Evolutionary conservation across 2,797 vertebrate genomes (phyloP).

Genomic region (Kryptopterus vitreolus): DNA sequence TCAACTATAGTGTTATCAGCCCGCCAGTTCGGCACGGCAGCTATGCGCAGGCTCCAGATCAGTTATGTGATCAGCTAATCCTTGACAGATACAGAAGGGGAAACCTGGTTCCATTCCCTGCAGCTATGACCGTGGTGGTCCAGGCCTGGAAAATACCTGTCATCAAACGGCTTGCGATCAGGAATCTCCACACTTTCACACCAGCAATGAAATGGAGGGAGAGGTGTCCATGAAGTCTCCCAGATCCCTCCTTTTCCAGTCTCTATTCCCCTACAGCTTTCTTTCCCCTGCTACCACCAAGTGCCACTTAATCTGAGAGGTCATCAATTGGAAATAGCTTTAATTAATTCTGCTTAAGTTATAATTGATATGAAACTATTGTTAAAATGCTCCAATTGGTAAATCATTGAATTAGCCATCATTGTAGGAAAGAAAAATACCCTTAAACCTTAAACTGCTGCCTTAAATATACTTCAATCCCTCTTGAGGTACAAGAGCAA

Average conservation of each 20-base stretch:
- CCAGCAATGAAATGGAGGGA: slow-evolving; percentile 29
- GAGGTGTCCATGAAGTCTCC: slow-evolving; percentile 53
- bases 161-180: slow-evolving; percentile 66
- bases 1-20: slow-evolving; percentile 71
- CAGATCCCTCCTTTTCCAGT: slow-evolving; percentile 41
- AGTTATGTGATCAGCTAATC: slow-evolving; percentile 63
- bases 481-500: not conserved
- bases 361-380: not conserved
- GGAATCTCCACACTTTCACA: slow-evolving; percentile 67
- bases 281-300: not conserved
- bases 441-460: not conserved
- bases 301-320: not conserved
- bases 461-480: not conserved
- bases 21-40: slow-evolving; percentile 59
- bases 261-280: not conserved
- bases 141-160: slow-evolving; percentile 82
- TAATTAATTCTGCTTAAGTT: not conserved
- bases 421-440: not conserved
- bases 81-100: slow-evolving; percentile 47
- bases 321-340: not conserved
- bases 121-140: slow-evolving; percentile 60
- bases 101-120: slow-evolving; percentile 25
- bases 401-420: not conserved
- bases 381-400: not conserved
- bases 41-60: slow-evolving; percentile 60